These are phyloP conservation scores for Laspeyria flexula DNA, from an alignment of 2,888 invertebrate genomes.

Conservation along the genomic window DNA sequence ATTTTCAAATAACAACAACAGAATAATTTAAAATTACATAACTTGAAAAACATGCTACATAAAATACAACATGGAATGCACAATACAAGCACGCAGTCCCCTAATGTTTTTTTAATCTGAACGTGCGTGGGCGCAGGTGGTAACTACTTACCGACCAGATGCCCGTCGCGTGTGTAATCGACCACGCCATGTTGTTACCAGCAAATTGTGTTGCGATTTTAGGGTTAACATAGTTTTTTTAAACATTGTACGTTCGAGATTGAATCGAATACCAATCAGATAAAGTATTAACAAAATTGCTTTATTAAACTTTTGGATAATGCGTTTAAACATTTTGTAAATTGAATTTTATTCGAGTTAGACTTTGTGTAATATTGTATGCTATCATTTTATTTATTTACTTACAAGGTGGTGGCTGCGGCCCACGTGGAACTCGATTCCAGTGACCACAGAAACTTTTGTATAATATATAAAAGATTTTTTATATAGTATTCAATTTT, in stretches of 20 bases:
- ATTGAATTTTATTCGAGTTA: no score
- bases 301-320: background rate
- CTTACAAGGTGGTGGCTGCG: no score
- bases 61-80: slow-evolving; percentile 7
- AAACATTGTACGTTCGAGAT: slow-evolving; percentile 20
- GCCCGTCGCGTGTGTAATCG: slow-evolving; percentile 49
- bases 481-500: no score
- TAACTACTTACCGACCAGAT: slow-evolving; percentile 41
- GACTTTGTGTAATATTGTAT: no score
- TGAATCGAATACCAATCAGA: background rate
- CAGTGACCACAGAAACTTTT: no score
- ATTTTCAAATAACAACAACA: no score
- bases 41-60: background rate
- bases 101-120: slow-evolving; percentile 45
- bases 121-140: slow-evolving; percentile 46
- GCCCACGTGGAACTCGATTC: no score
- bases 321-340: background rate
- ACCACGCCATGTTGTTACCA: slow-evolving; percentile 44
- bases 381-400: no score
- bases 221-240: slow-evolving; percentile 36
- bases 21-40: no score
- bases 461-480: no score
- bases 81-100: no score
- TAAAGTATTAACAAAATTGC: background rate
- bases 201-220: slow-evolving; percentile 48